phyloP scores from a whole-genome alignment of 1,140 invertebrate genomes.

The Drosophila lacteicornis region DNA sequence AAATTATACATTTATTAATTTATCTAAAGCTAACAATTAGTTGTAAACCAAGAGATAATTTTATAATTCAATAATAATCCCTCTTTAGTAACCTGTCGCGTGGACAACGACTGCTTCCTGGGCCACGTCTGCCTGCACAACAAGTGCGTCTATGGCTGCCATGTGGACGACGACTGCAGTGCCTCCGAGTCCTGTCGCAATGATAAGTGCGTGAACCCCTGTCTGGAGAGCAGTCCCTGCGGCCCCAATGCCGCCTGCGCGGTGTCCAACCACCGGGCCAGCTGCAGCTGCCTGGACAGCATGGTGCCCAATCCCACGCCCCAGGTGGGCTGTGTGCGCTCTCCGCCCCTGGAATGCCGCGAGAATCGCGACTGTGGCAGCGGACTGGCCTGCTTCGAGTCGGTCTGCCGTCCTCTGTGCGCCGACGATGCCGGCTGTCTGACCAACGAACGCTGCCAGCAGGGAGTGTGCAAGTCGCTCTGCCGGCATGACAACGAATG shows the following conservation, averaged over 20 bases:
- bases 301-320: conserved; percentile 94
- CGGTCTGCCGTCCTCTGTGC: conserved; percentile 91
- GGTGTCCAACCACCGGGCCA: conserved; percentile 92
- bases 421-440: conserved; percentile 90
- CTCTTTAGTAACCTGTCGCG: conserved; percentile 90
- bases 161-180: conserved; percentile 94
- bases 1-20: no score
- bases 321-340: conserved; percentile 92
- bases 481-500: conserved; percentile 93
- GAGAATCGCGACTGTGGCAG: conserved; percentile 90
- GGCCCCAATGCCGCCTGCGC: conserved; percentile 93
- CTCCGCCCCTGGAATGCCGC: conserved; percentile 89
- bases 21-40: no score
- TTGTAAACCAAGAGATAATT: no score
- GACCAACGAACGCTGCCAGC: conserved; percentile 92
- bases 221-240: conserved; percentile 89
- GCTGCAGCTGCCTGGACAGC: conserved; percentile 91
- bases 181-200: conserved; percentile 91
- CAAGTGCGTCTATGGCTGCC: conserved; percentile 94
- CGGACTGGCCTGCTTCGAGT: conserved; percentile 90
- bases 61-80: no score
- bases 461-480: conserved; percentile 89
- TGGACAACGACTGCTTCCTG: conserved; percentile 96
- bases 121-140: conserved; percentile 95
- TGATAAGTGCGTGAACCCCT: conserved; percentile 93